Percentiles rank a stretch among this genome's conserved stretches.
Evolutionary conservation across 2,113 vertebrate genomes (phyloP).

Genomic region (Peucedramus taeniatus): DNA sequence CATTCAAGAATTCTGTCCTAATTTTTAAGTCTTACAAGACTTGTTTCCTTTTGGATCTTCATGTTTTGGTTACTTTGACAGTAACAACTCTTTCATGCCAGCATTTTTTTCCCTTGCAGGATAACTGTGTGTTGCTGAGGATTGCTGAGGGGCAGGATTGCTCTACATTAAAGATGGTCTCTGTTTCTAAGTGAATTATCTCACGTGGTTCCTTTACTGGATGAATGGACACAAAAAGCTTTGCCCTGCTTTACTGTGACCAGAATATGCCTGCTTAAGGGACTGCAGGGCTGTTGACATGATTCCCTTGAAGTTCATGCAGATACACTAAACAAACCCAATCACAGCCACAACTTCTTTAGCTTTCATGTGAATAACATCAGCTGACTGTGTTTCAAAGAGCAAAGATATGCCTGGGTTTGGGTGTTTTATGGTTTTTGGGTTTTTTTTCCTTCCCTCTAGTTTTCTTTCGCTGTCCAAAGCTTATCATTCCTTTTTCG

Average conservation of each 20-base stretch:
- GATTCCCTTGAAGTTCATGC: background rate
- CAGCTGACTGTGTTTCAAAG: background rate
- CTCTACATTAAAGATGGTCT: background rate
- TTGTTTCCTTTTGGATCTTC: background rate
- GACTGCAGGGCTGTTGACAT: background rate
- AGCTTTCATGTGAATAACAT: background rate
- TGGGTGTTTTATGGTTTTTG: background rate
- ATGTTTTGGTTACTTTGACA: background rate
- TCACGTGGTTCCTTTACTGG: background rate
- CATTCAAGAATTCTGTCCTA: background rate
- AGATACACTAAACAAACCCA: background rate
- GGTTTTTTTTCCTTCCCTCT: background rate
- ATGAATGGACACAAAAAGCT: background rate
- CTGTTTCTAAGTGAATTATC: background rate
- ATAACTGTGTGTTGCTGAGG: background rate
- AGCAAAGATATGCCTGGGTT: background rate
- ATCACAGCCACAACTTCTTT: background rate
- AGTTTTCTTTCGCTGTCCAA: conserved; percentile 5
- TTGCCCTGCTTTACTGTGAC: background rate
- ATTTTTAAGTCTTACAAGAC: background rate
- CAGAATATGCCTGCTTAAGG: background rate
- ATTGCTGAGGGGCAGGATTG: background rate
- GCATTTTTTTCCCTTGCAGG: background rate
- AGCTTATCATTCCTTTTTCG: conserved; percentile 2
- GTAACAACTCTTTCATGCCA: background rate